Percentiles rank a stretch among this genome's conserved stretches.
Evolutionary conservation across 2,113 vertebrate genomes (phyloP).

Genomic region (Carlito syrichta): DNA sequence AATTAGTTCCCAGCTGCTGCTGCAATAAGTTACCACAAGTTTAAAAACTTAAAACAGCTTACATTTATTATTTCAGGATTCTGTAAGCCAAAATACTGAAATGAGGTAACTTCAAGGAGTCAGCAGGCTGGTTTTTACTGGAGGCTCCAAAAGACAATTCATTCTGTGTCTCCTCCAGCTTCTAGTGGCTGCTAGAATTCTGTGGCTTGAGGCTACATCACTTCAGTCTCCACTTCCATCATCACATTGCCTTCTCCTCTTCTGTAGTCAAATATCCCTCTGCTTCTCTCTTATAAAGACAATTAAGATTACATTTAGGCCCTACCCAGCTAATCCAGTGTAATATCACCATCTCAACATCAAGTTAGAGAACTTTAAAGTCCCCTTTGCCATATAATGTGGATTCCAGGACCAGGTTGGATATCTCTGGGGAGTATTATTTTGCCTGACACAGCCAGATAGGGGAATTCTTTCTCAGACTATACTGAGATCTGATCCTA

Average conservation of each 20-base stretch:
- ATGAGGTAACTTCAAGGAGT: background rate
- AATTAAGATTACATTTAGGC: background rate
- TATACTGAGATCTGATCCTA: background rate
- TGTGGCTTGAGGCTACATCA: background rate
- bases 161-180: background rate
- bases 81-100: background rate
- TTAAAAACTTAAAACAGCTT: background rate
- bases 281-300: background rate
- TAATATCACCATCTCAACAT: background rate
- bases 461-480: background rate
- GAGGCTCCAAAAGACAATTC: background rate
- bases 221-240: background rate
- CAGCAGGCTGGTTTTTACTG: background rate
- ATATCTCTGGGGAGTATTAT: background rate
- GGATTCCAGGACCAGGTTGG: background rate
- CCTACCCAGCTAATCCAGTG: background rate
- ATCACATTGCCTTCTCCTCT: background rate
- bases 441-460: background rate
- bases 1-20: background rate
- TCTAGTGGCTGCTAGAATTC: background rate
- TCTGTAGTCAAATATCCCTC: background rate
- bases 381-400: background rate
- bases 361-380: background rate
- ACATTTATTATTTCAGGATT: background rate
- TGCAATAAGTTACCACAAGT: background rate